Conservation (phyloP, 2,797 vertebrate genomes). For the Pangasius macronema region DNA sequence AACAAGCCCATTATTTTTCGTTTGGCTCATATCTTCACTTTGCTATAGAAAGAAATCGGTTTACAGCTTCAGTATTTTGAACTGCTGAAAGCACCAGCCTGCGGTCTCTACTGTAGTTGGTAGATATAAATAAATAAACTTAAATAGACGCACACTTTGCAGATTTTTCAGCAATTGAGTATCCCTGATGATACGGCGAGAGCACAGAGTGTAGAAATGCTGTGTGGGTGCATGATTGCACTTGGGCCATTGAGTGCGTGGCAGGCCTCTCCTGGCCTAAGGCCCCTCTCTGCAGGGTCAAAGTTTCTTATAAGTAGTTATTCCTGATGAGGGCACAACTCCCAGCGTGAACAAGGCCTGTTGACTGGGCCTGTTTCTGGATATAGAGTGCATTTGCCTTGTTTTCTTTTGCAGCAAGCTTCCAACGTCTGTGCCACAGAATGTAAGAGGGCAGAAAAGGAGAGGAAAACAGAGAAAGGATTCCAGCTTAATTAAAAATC, state of each 20-base stretch:
- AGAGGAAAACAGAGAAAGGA: slow-evolving; percentile 10
- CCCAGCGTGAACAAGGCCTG: slow-evolving; percentile 55
- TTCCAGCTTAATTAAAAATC: slow-evolving; percentile 55
- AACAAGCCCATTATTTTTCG: neutral
- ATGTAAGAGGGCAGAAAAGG: slow-evolving; percentile 48
- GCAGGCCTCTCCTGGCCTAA: slow-evolving; percentile 57
- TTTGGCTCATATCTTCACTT: slow-evolving; percentile 17
- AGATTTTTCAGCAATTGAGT: slow-evolving; percentile 95
- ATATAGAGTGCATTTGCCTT: slow-evolving; percentile 55
- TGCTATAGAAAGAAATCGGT: slow-evolving; percentile 21
- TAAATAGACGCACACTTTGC: slow-evolving; percentile 92
- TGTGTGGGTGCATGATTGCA: slow-evolving; percentile 29
- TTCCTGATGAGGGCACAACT: slow-evolving; percentile 59
- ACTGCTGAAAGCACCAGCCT: slow-evolving; percentile 34
- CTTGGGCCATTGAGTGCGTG: slow-evolving; percentile 58
- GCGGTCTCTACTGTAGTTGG: slow-evolving; percentile 89
- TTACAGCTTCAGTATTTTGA: slow-evolving; percentile 61
- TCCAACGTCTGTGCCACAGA: slow-evolving; percentile 7
- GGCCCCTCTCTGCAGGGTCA: slow-evolving; percentile 67
- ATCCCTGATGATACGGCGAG: slow-evolving; percentile 89
- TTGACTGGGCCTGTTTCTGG: slow-evolving; percentile 55
- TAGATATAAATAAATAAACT: slow-evolving; percentile 89
- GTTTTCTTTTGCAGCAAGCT: slow-evolving; percentile 1
- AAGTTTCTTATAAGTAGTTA: slow-evolving; percentile 58
- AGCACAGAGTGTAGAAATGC: slow-evolving; percentile 65